Evolutionary conservation across 2,797 vertebrate genomes (phyloP).

Genomic region (Myripristis murdjan): DNA sequence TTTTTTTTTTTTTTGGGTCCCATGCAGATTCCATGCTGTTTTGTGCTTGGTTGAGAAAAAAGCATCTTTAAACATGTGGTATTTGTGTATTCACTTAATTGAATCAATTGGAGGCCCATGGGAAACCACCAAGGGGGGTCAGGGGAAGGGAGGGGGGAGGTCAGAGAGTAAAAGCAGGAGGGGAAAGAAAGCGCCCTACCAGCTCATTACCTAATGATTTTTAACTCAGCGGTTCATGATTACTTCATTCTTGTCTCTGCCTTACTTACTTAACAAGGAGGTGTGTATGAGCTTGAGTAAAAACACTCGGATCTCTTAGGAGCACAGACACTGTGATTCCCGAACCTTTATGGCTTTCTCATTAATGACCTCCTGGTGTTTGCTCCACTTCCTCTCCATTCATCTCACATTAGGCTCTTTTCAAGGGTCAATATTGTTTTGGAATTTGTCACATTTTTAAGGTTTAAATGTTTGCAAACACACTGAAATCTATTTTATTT

Average conservation of each 20-base stretch:
- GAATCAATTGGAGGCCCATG: constrained; percentile 82
- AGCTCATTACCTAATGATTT: constrained; percentile 67
- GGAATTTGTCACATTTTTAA: constrained; percentile 61
- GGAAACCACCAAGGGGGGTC: constrained; percentile 82
- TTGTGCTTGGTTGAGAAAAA: constrained; percentile 62
- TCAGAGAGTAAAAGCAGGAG: constrained; percentile 72
- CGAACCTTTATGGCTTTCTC: constrained; percentile 75
- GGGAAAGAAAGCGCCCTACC: constrained; percentile 43
- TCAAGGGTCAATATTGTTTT: constrained; percentile 69
- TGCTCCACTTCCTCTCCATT: constrained; percentile 76
- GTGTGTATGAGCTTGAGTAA: constrained; percentile 1
- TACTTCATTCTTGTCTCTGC: constrained; percentile 30
- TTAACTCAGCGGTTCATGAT: constrained; percentile 63
- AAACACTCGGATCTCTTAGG: constrained; percentile 3
- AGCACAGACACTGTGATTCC: constrained; percentile 38
- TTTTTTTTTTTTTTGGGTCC: constrained; percentile 15
- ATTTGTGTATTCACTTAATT: constrained; percentile 84
- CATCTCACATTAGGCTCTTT: constrained; percentile 75
- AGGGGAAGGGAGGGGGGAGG: constrained; percentile 74
- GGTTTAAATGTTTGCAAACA: constrained; percentile 20
- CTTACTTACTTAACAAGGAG: background rate
- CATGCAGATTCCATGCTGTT: constrained; percentile 47
- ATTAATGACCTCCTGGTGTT: constrained; percentile 80
- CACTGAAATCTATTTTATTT: background rate
- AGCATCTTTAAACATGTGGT: constrained; percentile 76